A percentile compares a stretch with the other conserved stretches of the same genome.
phyloP scores from a whole-genome alignment of 2,797 vertebrate species.

The Chiroxiphia lanceolata region DNA sequence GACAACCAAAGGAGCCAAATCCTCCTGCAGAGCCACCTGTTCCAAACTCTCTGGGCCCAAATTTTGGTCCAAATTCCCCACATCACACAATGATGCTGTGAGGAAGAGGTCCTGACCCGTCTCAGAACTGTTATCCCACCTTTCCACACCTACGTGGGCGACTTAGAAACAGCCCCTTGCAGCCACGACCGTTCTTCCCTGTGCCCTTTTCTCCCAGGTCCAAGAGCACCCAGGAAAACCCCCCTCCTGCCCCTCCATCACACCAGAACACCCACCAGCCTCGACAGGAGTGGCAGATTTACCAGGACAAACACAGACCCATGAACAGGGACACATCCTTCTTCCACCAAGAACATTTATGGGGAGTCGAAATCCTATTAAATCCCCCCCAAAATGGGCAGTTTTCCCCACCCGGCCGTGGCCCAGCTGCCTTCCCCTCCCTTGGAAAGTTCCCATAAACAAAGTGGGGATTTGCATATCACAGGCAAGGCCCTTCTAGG shows the following conservation, averaged over 20 bases:
- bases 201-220: not conserved
- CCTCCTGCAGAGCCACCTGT: not conserved
- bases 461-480: conserved; percentile 39
- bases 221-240: not conserved
- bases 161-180: not conserved
- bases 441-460: not conserved
- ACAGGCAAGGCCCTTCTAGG: not conserved
- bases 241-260: not conserved
- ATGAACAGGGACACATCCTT: not conserved
- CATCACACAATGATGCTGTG: accelerated
- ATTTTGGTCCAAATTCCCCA: not conserved
- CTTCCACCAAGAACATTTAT: not conserved
- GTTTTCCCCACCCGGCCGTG: not conserved
- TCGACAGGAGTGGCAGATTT: not conserved
- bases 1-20: accelerated
- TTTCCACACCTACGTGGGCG: not conserved
- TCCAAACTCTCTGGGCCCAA: not conserved
- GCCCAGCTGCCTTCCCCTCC: not conserved
- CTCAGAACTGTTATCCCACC: accelerated
- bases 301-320: not conserved
- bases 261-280: not conserved
- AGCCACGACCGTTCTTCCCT: accelerated
- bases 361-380: not conserved
- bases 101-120: not conserved
- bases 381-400: not conserved